Evolutionary conservation across 2,888 invertebrate genomes (phyloP).

Genomic region (Spilarctia lutea): DNA sequence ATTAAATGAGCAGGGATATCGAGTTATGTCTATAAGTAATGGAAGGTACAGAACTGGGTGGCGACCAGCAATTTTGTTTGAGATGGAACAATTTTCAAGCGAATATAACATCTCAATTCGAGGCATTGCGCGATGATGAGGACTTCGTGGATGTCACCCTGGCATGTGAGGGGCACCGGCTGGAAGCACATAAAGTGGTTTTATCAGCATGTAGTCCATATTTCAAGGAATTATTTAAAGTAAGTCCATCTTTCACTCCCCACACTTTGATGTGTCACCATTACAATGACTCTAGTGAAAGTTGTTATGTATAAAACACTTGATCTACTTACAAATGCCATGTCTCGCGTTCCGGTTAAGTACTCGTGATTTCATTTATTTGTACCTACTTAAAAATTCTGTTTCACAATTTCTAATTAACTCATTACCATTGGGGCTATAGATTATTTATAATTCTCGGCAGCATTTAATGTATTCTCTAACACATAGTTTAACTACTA

Average conservation of each 20-base stretch:
- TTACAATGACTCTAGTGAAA: slow-evolving; percentile 87
- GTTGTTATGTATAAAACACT: slow-evolving; percentile 87
- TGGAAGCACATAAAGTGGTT: slow-evolving; percentile 95
- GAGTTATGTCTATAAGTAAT: slow-evolving; percentile 87
- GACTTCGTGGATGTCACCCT: slow-evolving; percentile 96
- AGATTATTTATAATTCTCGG: slow-evolving; percentile 62
- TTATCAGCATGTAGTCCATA: slow-evolving; percentile 95
- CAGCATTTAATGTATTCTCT: slow-evolving; percentile 61
- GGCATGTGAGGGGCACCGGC: slow-evolving; percentile 93
- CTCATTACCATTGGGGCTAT: slow-evolving; percentile 78
- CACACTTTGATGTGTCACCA: slow-evolving; percentile 87
- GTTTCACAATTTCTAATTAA: slow-evolving; percentile 86
- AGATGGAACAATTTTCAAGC: slow-evolving; percentile 96
- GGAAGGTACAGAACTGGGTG: slow-evolving; percentile 88
- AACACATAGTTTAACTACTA: slow-evolving; percentile 57
- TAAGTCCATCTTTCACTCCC: slow-evolving; percentile 88
- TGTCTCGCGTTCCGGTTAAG: slow-evolving; percentile 87
- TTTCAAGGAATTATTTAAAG: slow-evolving; percentile 95
- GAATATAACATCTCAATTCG: slow-evolving; percentile 95
- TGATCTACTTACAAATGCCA: slow-evolving; percentile 87
- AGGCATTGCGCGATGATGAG: slow-evolving; percentile 93
- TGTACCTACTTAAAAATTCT: slow-evolving; percentile 84
- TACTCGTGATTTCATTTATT: slow-evolving; percentile 87
- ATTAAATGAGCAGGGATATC: slow-evolving; percentile 87
- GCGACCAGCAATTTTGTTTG: slow-evolving; percentile 95